Conservation (phyloP, 1,140 invertebrate species). For the Drosophila willistoni region DNA sequence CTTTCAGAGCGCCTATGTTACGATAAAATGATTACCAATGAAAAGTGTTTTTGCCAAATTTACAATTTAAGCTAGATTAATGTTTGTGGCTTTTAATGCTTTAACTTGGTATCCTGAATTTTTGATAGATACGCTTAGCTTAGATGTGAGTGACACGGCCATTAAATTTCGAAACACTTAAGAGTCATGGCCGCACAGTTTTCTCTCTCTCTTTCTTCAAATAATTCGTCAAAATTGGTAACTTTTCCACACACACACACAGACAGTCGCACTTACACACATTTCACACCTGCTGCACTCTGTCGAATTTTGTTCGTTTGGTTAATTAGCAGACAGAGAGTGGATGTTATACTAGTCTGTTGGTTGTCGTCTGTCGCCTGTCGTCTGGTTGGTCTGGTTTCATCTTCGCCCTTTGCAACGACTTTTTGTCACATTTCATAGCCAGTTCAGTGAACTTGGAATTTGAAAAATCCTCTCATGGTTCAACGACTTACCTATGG, state of each 20-base stretch:
- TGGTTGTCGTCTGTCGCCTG: background rate
- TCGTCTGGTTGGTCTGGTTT: constrained; percentile 22
- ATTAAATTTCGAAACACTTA: too few species aligned
- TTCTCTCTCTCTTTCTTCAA: background rate
- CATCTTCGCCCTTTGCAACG: constrained; percentile 17
- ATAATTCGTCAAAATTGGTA: constrained; percentile 41
- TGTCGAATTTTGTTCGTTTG: constrained; percentile 31
- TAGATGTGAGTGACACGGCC: too few species aligned
- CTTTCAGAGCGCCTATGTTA: too few species aligned
- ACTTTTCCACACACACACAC: constrained; percentile 23
- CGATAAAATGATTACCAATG: too few species aligned
- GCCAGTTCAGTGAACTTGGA: constrained; percentile 66
- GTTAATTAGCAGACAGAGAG: constrained; percentile 60
- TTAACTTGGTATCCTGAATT: too few species aligned
- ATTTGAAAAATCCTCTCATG: constrained; percentile 45
- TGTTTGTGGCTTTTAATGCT: too few species aligned
- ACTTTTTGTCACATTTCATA: constrained; percentile 41
- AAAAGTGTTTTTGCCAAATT: too few species aligned
- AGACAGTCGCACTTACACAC: constrained; percentile 11
- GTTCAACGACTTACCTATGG: constrained; percentile 29
- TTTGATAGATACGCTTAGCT: too few species aligned
- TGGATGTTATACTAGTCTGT: constrained; percentile 5
- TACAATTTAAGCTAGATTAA: too few species aligned
- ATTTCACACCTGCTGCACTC: constrained; percentile 44
- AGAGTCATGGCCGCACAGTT: too few species aligned